phyloP scores from a whole-genome alignment of 1,140 invertebrate genomes.

The Caenorhabditis elegans region DNA sequence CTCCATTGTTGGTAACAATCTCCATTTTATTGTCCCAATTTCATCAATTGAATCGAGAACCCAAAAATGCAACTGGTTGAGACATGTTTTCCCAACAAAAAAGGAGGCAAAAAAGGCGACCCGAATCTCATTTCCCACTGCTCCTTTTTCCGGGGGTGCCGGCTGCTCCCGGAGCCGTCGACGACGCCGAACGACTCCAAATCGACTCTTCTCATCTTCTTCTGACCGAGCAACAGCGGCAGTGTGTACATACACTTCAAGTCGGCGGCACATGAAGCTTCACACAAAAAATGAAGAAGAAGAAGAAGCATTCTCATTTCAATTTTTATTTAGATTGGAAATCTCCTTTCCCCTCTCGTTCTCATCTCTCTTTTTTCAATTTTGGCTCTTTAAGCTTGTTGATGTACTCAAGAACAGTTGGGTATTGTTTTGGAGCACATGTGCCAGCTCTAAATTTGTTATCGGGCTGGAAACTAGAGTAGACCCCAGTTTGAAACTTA shows the following conservation, averaged over 20 bases:
- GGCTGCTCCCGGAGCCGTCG: too few species aligned
- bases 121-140: slow-evolving; percentile 24
- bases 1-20: too few species aligned
- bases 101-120: background rate
- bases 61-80: background rate
- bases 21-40: too few species aligned
- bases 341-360: background rate
- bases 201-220: slow-evolving; percentile 19
- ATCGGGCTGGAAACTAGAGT: too few species aligned
- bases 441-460: too few species aligned
- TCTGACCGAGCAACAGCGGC: background rate
- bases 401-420: too few species aligned
- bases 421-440: too few species aligned
- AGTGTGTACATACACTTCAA: slow-evolving; percentile 5
- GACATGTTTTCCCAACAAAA: background rate
- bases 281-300: too few species aligned
- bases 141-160: background rate
- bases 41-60: background rate
- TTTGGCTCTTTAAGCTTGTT: background rate
- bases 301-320: slow-evolving; percentile 7
- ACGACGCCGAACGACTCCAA: slow-evolving; percentile 16
- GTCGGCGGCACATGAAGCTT: too few species aligned
- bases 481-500: too few species aligned
- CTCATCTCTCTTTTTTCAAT: background rate
- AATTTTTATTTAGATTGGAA: slow-evolving; percentile 33